Evolutionary conservation across 92 coral and sea anemone species (phyloP).

Genomic region (Actinernus sp.): DNA sequence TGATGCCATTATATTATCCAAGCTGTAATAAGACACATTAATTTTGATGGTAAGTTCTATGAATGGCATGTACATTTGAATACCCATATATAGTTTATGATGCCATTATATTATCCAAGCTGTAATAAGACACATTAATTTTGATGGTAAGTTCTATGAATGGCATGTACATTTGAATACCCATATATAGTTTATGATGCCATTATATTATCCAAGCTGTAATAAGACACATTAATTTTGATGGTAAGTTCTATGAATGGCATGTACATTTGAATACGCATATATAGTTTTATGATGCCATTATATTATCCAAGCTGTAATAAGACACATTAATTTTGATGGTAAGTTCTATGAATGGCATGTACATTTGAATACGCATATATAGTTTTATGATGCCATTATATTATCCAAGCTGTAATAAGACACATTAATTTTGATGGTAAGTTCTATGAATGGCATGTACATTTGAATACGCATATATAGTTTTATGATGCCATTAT

Average conservation of each 20-base stretch:
- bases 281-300: conserved; percentile 99
- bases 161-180: neutral
- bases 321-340: conserved; percentile 93
- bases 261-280: too few relatives aligned
- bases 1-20: conserved; percentile 96
- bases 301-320: conserved; percentile 89
- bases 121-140: conserved; percentile 86
- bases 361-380: too few relatives aligned
- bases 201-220: conserved; percentile 90
- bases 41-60: conserved; percentile 87
- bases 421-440: conserved; percentile 96
- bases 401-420: conserved; percentile 90
- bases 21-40: conserved; percentile 91
- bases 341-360: conserved; percentile 45
- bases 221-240: conserved; percentile 92
- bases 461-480: too few relatives aligned
- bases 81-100: conserved; percentile 70
- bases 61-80: neutral
- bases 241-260: conserved; percentile 56
- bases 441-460: conserved; percentile 16
- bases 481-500: too few relatives aligned
- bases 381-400: too few relatives aligned
- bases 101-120: conserved; percentile 97
- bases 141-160: conserved; percentile 76
- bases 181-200: conserved; percentile 99